These are phyloP conservation scores for Drosophila pseudoananassae DNA, from an alignment of 1,140 invertebrate species.

Conservation along the genomic window DNA sequence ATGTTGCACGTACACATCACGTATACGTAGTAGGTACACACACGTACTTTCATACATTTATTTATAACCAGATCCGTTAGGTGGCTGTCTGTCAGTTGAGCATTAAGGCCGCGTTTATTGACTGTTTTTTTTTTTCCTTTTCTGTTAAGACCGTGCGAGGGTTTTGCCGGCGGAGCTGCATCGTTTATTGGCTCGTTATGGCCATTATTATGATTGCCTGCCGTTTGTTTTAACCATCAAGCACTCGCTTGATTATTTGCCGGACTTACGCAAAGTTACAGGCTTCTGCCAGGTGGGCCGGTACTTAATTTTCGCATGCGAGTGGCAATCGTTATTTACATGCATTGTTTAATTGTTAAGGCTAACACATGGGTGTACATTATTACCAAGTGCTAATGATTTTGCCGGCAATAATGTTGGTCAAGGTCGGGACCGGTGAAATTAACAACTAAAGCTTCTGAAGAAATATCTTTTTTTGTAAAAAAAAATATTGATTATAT, in stretches of 20 bases:
- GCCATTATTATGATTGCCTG: slow-evolving; percentile 70
- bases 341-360: slow-evolving; percentile 56
- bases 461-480: no score
- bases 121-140: slow-evolving; percentile 35
- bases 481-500: no score
- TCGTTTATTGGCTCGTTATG: slow-evolving; percentile 65
- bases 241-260: slow-evolving; percentile 53
- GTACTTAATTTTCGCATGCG: slow-evolving; percentile 45
- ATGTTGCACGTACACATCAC: slow-evolving; percentile 24
- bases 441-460: slow-evolving; percentile 19
- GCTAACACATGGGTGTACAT: not conserved
- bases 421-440: slow-evolving; percentile 50
- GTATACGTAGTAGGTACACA: not conserved
- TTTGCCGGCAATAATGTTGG: slow-evolving; percentile 52
- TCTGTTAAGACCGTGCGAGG: not conserved
- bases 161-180: slow-evolving; percentile 20
- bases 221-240: slow-evolving; percentile 52
- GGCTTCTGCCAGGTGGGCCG: slow-evolving; percentile 32
- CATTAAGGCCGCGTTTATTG: slow-evolving; percentile 61
- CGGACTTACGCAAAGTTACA: slow-evolving; percentile 63
- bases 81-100: slow-evolving; percentile 34
- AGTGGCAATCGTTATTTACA: slow-evolving; percentile 51
- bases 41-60: not conserved
- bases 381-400: slow-evolving; percentile 54
- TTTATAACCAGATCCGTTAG: slow-evolving; percentile 41